Evolutionary conservation across 1,140 invertebrate genomes (phyloP).

Genomic region (Samia ricini): DNA sequence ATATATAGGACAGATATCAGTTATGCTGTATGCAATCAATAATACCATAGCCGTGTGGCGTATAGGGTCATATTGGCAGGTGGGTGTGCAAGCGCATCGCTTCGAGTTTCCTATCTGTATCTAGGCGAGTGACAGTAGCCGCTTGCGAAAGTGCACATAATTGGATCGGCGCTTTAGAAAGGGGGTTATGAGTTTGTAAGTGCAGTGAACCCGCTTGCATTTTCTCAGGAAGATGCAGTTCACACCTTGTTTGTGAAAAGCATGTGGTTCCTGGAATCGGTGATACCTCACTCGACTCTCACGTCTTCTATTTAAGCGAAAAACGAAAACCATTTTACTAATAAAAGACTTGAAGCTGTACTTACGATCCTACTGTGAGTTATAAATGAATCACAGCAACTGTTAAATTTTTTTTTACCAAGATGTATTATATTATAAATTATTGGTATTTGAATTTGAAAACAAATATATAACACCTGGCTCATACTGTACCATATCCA

Average conservation of each 20-base stretch:
- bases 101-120: slow-evolving; percentile 71
- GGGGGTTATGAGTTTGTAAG: slow-evolving; percentile 77
- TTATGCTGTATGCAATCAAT: not conserved
- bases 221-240: slow-evolving; percentile 72
- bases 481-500: slow-evolving; percentile 6
- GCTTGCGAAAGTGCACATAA: slow-evolving; percentile 77
- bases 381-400: not conserved
- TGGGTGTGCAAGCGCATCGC: slow-evolving; percentile 58
- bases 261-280: slow-evolving; percentile 65
- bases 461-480: slow-evolving; percentile 23
- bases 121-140: slow-evolving; percentile 75
- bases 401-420: not conserved
- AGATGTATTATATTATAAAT: too few species aligned
- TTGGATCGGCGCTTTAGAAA: slow-evolving; percentile 77
- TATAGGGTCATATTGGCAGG: slow-evolving; percentile 41
- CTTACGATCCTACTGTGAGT: not conserved
- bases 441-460: not conserved
- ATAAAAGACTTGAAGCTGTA: not conserved
- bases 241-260: slow-evolving; percentile 58
- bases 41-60: not conserved
- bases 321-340: slow-evolving; percentile 64
- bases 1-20: not conserved
- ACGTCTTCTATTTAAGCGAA: slow-evolving; percentile 54
- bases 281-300: slow-evolving; percentile 44
- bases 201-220: slow-evolving; percentile 73